Conservation (phyloP, 2,888 invertebrate genomes). For the Ecliptopera silaceata region DNA sequence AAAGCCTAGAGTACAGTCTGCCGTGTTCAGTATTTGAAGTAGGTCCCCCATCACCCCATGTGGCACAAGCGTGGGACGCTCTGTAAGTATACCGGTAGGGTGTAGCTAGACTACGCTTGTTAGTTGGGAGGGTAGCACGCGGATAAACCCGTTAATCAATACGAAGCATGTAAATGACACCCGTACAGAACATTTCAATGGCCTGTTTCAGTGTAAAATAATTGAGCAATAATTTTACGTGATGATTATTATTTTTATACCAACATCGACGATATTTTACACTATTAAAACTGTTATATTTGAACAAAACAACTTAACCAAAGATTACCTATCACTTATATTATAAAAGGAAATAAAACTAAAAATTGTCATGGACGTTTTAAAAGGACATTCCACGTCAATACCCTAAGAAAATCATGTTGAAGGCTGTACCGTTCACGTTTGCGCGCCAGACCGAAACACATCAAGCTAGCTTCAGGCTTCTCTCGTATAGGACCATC, state of each 20-base stretch:
- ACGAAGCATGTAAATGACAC: slow-evolving; percentile 37
- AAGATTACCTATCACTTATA: too few relatives aligned
- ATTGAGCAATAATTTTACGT: not conserved
- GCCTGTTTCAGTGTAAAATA: slow-evolving; percentile 2
- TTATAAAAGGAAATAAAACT: too few relatives aligned
- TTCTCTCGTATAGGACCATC: slow-evolving; percentile 11
- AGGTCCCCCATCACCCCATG: too few relatives aligned
- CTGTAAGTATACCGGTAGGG: slow-evolving; percentile 2
- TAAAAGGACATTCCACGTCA: not conserved
- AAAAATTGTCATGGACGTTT: too few relatives aligned
- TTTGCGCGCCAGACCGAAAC: slow-evolving; percentile 22
- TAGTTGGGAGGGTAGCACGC: slow-evolving; percentile 26
- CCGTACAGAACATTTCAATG: slow-evolving; percentile 31
- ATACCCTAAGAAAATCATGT: slow-evolving; percentile 4
- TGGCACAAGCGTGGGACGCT: too few relatives aligned
- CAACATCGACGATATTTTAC: too few relatives aligned
- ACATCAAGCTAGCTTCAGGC: slow-evolving; percentile 29
- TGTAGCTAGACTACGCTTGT: slow-evolving; percentile 27
- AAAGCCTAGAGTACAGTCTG: too few relatives aligned
- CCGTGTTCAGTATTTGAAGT: too few relatives aligned
- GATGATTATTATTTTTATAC: too few relatives aligned
- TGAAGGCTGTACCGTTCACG: slow-evolving; percentile 10
- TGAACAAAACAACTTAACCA: too few relatives aligned
- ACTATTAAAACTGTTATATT: too few relatives aligned
- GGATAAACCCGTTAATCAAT: slow-evolving; percentile 40